phyloP scores from a whole-genome alignment of 2,888 invertebrate genomes.

The Plagodis dolabraria region DNA sequence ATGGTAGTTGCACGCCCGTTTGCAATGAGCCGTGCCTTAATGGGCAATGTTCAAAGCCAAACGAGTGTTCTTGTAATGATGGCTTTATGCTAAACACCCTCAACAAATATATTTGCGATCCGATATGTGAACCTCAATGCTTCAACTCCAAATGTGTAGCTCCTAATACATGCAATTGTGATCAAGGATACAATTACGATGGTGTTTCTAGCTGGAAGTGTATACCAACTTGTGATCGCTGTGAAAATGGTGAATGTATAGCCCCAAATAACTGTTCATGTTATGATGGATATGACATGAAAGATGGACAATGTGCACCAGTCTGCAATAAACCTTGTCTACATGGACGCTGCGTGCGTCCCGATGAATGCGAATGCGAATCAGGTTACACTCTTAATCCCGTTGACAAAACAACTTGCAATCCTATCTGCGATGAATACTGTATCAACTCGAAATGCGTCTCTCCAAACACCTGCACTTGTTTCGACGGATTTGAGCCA shows the following conservation, averaged over 20 bases:
- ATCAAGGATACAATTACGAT: constrained; percentile 38
- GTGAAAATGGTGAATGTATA: constrained; percentile 51
- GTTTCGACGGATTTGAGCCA: constrained; percentile 8
- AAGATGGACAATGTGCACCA: constrained; percentile 32
- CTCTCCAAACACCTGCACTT: constrained; percentile 12
- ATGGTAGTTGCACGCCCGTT: constrained; percentile 1
- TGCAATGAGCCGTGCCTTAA: neutral
- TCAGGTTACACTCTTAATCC: constrained; percentile 36
- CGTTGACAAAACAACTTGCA: constrained; percentile 13
- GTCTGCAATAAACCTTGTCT: constrained; percentile 36
- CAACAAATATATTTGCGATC: constrained; percentile 48
- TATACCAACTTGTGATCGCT: constrained; percentile 50
- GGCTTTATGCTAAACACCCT: constrained; percentile 39
- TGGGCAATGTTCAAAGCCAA: constrained; percentile 36
- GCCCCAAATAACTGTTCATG: constrained; percentile 40
- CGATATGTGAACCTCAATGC: constrained; percentile 39
- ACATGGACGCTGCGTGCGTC: constrained; percentile 59
- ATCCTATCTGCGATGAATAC: constrained; percentile 19
- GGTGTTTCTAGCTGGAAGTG: constrained; percentile 44
- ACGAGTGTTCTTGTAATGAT: constrained; percentile 46
- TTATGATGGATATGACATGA: constrained; percentile 28
- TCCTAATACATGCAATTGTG: constrained; percentile 52
- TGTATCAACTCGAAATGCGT: constrained; percentile 28
- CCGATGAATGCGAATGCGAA: constrained; percentile 53
- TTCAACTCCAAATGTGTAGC: constrained; percentile 45